Conservation (phyloP, 2,797 vertebrate genomes). For the Melanotaenia maccullochi region DNA sequence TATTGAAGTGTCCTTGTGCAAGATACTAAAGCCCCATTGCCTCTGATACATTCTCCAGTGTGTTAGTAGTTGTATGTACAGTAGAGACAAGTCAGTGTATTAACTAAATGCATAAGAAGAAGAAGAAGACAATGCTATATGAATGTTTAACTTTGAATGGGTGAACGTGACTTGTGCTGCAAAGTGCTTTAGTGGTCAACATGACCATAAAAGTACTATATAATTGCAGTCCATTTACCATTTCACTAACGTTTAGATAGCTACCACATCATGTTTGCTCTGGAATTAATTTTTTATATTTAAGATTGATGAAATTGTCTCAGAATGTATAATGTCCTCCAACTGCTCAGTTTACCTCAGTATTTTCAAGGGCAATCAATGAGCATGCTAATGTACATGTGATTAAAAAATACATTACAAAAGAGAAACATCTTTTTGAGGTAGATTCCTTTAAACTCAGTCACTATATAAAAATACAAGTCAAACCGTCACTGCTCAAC, state of each 20-base stretch:
- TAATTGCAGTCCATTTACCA: neutral
- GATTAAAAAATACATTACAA: neutral
- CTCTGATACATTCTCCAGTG: neutral
- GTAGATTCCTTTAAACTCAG: slow-evolving; percentile 6
- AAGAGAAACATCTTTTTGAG: neutral
- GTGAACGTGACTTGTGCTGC: neutral
- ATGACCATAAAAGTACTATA: neutral
- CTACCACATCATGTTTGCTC: neutral
- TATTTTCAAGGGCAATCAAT: slow-evolving; percentile 5
- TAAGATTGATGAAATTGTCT: neutral
- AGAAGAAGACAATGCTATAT: neutral
- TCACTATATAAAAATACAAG: slow-evolving; percentile 1
- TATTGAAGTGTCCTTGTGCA: slow-evolving; percentile 2
- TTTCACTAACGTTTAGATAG: neutral
- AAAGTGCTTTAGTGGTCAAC: slow-evolving; percentile 2
- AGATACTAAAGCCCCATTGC: neutral
- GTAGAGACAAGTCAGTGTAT: neutral
- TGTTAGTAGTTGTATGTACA: neutral
- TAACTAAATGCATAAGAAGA: neutral
- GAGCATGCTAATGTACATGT: neutral
- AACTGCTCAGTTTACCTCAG: neutral
- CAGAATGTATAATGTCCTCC: neutral
- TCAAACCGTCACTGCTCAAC: slow-evolving; percentile 6
- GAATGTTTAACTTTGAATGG: neutral
- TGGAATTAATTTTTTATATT: neutral